phyloP scores from a whole-genome alignment of 2,113 vertebrate species.

The Labeo catla region DNA sequence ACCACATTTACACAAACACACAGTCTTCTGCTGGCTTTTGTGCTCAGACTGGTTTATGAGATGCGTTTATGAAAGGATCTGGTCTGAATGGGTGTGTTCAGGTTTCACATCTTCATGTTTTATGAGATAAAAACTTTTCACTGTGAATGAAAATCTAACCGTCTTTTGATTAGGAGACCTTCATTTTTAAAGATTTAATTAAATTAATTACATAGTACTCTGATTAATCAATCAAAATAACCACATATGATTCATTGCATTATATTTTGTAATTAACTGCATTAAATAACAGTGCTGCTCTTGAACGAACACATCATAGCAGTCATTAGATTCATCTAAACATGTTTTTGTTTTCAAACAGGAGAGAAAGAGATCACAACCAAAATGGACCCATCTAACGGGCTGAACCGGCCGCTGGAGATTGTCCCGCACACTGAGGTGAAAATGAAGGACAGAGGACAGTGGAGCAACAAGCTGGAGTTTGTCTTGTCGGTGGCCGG shows the following conservation, averaged over 20 bases:
- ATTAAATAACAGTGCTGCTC: neutral
- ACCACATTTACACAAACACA: neutral
- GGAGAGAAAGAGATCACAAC: constrained; percentile 61
- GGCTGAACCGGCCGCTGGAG: constrained; percentile 68
- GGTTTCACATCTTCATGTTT: neutral
- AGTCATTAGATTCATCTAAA: neutral
- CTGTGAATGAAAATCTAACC: neutral
- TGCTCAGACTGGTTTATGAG: neutral
- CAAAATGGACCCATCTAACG: constrained; percentile 68
- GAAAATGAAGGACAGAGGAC: constrained; percentile 82
- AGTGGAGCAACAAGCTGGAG: constrained; percentile 95
- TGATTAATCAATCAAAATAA: neutral
- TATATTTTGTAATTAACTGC: neutral
- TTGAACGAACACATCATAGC: neutral
- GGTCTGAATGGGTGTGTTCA: neutral
- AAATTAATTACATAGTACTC: neutral
- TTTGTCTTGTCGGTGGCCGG: constrained; percentile 92
- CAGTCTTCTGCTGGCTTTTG: neutral
- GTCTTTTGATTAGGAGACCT: neutral
- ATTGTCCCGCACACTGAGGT: constrained; percentile 66
- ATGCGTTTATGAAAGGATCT: constrained; percentile 1
- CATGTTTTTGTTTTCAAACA: constrained; percentile 6
- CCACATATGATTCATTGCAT: neutral
- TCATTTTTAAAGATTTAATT: neutral
- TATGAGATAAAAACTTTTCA: neutral